Conservation (phyloP, 2,113 vertebrate genomes). For the Rhineura floridana region DNA sequence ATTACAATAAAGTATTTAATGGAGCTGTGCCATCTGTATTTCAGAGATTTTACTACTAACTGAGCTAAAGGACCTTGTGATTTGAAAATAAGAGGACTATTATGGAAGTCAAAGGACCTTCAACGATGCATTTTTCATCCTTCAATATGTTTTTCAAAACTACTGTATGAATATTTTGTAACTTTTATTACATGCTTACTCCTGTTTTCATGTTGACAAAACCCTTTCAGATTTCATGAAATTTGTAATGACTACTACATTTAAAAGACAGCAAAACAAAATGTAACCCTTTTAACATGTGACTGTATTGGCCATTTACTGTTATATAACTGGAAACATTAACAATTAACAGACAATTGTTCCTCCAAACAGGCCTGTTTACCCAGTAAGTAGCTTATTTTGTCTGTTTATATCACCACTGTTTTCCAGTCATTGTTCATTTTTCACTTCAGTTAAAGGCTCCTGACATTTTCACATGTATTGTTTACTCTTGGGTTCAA, state of each 20-base stretch:
- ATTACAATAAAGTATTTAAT: conserved; percentile 47
- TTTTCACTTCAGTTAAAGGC: no score
- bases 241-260: background rate
- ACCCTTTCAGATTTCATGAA: background rate
- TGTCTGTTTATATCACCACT: background rate
- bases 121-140: background rate
- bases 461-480: background rate
- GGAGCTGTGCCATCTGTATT: conserved; percentile 15
- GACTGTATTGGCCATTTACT: background rate
- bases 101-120: conserved; percentile 29
- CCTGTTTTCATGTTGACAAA: background rate
- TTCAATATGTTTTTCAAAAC: conserved; percentile 30
- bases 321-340: background rate
- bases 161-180: background rate
- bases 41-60: conserved; percentile 37
- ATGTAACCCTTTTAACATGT: background rate
- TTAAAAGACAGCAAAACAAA: conserved; percentile 15
- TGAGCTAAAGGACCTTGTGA: conserved; percentile 29
- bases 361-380: background rate
- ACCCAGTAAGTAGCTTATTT: background rate
- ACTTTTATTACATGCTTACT: background rate
- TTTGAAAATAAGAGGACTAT: conserved; percentile 50
- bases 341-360: background rate
- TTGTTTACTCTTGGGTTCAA: background rate
- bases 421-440: background rate